Conservation (phyloP, 2,888 invertebrate species). For the Phaedon cochleariae region DNA sequence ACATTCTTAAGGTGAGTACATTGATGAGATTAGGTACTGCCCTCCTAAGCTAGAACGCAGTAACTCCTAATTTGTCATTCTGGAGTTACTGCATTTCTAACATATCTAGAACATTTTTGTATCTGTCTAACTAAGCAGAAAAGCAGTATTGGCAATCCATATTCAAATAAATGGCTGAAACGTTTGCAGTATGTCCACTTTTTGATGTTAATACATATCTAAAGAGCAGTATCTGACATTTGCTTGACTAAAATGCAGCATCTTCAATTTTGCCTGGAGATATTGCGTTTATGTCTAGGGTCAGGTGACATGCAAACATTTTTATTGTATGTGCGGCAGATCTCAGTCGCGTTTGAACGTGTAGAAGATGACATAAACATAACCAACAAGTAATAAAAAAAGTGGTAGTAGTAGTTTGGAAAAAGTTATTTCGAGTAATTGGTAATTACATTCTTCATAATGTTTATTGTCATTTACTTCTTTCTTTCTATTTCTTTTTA, state of each 20-base stretch:
- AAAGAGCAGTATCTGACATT: constrained; percentile 10
- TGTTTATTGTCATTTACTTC: constrained; percentile 10
- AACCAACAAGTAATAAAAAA: constrained; percentile 10
- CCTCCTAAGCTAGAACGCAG: constrained; percentile 5
- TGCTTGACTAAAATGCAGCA: constrained; percentile 10
- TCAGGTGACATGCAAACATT: constrained; percentile 11
- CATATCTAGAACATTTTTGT: constrained; percentile 11
- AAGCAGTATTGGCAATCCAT: constrained; percentile 10
- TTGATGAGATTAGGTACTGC: neutral
- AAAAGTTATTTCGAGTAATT: constrained; percentile 10
- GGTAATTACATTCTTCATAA: constrained; percentile 3
- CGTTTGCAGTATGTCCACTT: constrained; percentile 11
- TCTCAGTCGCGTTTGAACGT: constrained; percentile 10
- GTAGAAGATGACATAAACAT: constrained; percentile 10
- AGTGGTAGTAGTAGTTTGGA: constrained; percentile 8
- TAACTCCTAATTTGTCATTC: too few species aligned
- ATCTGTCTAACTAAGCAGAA: constrained; percentile 9
- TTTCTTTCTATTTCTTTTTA: constrained; percentile 1
- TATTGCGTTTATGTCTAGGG: constrained; percentile 9
- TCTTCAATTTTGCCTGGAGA: constrained; percentile 10
- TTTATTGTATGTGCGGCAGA: constrained; percentile 11
- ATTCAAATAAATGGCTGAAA: constrained; percentile 8
- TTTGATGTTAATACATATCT: constrained; percentile 11
- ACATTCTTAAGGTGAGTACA: too few species aligned
- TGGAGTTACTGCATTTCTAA: constrained; percentile 8